Percentiles rank a stretch among this genome's conserved stretches.
phyloP scores from a whole-genome alignment of 1,140 invertebrate species.

The Pteromalus puparum region DNA sequence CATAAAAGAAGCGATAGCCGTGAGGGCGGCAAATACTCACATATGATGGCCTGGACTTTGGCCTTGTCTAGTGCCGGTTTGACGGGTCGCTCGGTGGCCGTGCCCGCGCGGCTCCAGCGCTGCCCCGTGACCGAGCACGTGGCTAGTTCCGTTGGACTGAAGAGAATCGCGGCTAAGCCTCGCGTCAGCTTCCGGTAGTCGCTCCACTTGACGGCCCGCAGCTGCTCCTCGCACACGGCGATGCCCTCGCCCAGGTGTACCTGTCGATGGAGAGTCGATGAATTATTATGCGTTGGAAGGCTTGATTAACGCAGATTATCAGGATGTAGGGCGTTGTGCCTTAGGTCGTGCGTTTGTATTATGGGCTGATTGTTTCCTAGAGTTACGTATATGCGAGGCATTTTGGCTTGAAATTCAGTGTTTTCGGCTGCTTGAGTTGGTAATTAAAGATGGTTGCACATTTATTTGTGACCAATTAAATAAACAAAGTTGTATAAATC shows the following conservation, averaged over 20 bases:
- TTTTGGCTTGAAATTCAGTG: too few species aligned
- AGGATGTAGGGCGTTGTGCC: neutral
- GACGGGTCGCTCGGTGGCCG: slow-evolving; percentile 80
- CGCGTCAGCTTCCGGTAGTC: slow-evolving; percentile 84
- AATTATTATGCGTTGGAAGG: neutral
- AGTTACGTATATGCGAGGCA: too few species aligned
- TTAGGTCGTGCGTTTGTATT: too few species aligned
- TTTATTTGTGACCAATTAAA: too few species aligned
- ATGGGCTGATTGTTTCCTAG: too few species aligned
- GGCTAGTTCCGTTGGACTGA: slow-evolving; percentile 83
- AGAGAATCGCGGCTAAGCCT: slow-evolving; percentile 83
- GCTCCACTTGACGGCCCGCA: slow-evolving; percentile 83
- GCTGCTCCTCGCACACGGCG: slow-evolving; percentile 82
- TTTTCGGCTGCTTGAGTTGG: too few species aligned
- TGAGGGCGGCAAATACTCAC: slow-evolving; percentile 68
- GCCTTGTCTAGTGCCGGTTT: slow-evolving; percentile 83
- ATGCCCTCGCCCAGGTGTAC: slow-evolving; percentile 84
- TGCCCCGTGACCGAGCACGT: slow-evolving; percentile 85
- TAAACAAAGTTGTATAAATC: too few species aligned
- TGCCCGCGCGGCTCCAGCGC: slow-evolving; percentile 83
- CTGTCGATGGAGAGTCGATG: slow-evolving; percentile 58
- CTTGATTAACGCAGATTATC: neutral
- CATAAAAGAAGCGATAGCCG: neutral
- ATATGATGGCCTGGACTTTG: slow-evolving; percentile 85
- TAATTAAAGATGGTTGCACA: too few species aligned